Evolutionary conservation across 1,140 invertebrate species (phyloP).

Genomic region (Eriosoma lanigerum): DNA sequence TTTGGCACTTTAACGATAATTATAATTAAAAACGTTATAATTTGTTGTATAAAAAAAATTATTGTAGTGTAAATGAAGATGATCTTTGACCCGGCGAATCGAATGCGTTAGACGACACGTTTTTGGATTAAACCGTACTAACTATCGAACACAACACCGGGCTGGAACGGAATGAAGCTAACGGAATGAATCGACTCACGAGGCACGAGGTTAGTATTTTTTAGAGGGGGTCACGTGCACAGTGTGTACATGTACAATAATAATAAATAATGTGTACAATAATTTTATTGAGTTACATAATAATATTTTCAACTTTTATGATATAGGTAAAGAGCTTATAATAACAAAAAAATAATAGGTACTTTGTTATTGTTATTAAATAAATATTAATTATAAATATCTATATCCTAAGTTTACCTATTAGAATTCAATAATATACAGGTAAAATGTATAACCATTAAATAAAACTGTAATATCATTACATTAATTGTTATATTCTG

Average conservation of each 20-base stretch:
- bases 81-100: constrained; percentile 31
- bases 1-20: constrained; percentile 32
- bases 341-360: no score
- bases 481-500: no score
- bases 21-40: constrained; percentile 10
- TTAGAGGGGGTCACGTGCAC: constrained; percentile 15
- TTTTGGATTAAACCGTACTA: constrained; percentile 20
- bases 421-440: no score
- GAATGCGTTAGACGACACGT: constrained; percentile 21
- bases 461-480: no score
- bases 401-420: no score
- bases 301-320: no score
- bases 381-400: no score
- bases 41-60: constrained; percentile 1
- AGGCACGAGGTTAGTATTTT: constrained; percentile 40
- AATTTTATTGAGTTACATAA: background rate
- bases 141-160: constrained; percentile 36
- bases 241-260: constrained; percentile 31
- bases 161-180: constrained; percentile 47
- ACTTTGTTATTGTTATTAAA: no score
- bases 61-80: constrained; percentile 3
- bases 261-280: background rate
- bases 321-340: no score
- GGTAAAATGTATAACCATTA: no score
- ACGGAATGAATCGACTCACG: background rate